phyloP scores from a whole-genome alignment of 2,888 invertebrate species.

The Drosophila histrio region DNA sequence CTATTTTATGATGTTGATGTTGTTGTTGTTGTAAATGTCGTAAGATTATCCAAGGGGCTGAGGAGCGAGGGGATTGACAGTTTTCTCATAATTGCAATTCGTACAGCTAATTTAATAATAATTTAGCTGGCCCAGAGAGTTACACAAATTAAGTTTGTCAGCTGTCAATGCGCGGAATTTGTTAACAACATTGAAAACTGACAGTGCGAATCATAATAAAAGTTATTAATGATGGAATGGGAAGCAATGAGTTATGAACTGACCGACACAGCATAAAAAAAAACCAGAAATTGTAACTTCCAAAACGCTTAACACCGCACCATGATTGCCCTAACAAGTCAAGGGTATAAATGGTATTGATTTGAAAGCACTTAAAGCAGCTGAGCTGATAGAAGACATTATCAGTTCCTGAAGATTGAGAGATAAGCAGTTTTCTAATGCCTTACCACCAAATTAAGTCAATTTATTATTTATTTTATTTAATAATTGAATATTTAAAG shows the following conservation, averaged over 20 bases:
- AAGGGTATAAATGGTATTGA: no score
- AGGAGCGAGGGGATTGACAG: background rate
- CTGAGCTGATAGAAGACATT: no score
- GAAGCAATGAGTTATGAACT: conserved; percentile 80
- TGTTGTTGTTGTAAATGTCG: conserved; percentile 31
- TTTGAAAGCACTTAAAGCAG: no score
- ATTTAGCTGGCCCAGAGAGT: conserved; percentile 51
- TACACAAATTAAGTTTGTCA: conserved; percentile 82
- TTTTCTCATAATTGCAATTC: conserved; percentile 67
- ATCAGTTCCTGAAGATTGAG: no score
- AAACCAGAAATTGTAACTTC: background rate
- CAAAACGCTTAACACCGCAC: background rate
- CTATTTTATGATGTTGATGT: conserved; percentile 52
- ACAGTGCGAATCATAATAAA: conserved; percentile 82
- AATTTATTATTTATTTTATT: no score
- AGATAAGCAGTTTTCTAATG: no score
- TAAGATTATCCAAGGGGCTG: conserved; percentile 20
- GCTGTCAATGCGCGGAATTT: conserved; percentile 81
- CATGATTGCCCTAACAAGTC: conserved; percentile 17
- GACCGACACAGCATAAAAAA: conserved; percentile 11
- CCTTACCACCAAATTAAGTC: no score
- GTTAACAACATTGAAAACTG: conserved; percentile 83
- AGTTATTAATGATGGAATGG: conserved; percentile 77
- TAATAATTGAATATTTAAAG: no score
- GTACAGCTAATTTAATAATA: conserved; percentile 76